Percentiles rank a stretch among this genome's conserved stretches.
These are phyloP conservation scores for Prolemur simus DNA, from an alignment of 2,113 vertebrate genomes.

Conservation along the genomic window DNA sequence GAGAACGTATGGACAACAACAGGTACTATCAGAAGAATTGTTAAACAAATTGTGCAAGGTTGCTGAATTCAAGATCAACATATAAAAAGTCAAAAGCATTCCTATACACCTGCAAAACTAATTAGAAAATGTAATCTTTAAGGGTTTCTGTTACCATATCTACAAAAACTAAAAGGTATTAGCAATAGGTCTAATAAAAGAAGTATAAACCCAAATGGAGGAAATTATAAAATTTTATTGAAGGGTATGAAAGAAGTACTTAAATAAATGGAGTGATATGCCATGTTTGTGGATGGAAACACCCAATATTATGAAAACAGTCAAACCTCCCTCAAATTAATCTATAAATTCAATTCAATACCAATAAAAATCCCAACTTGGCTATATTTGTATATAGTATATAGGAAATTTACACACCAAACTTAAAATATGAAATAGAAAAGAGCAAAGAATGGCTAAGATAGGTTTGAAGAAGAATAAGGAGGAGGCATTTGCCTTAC, in stretches of 20 bases:
- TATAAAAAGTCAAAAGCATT: background rate
- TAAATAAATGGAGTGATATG: background rate
- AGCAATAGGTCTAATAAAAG: background rate
- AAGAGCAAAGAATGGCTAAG: background rate
- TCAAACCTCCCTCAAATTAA: background rate
- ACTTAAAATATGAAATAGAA: constrained; percentile 33
- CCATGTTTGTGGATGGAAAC: background rate
- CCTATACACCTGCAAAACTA: background rate
- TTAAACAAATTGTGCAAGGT: background rate
- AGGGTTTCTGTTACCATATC: background rate
- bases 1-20: background rate
- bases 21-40: background rate
- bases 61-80: background rate
- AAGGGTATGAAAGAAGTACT: background rate
- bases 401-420: background rate
- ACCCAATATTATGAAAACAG: background rate
- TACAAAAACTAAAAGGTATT: background rate
- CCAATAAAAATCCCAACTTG: background rate
- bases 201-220: background rate
- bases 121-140: background rate
- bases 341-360: background rate
- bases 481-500: background rate
- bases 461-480: background rate
- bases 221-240: constrained; percentile 11
- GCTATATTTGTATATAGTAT: background rate